Evolutionary conservation across 2,113 vertebrate species (phyloP), one percentile per base, ranked within the genome.

Genomic region (Tinamus guttatus): DNA sequence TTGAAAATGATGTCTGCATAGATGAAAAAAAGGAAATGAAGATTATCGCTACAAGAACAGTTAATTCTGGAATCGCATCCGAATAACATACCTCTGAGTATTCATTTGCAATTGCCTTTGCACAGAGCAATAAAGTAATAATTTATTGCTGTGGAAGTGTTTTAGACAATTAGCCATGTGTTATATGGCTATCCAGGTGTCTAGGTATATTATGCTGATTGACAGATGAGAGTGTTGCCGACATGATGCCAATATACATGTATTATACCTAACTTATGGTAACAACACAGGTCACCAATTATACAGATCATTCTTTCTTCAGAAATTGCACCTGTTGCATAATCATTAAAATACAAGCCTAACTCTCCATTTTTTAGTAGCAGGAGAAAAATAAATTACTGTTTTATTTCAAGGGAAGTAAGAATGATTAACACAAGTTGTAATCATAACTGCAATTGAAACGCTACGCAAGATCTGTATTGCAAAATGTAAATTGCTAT

Each of bases 101-200:
- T 69, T 85, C 38, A 68, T 81, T 71, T 80, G 17, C 52, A 90
- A 67, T 60, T 21, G 47, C 51, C 40, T 86, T 75, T 87, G 16
- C 2, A 8, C 40, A 67, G 77, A 1, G 7, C 21, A 88, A 80
- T 94, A 84, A 69, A 49, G 54, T 45, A 68, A 36, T 52, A 89
- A 14, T 51, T 78, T 81, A 86, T 67, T 34, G 28, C n/a, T 36
- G 0, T 28, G 40, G 68, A 51, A 87, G 70, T n/a, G 51, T 83
- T 94, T 83, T 76, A 91, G 25, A 20, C 36, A 96, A 85, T 95
- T 96, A 90, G 51, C 49, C 41, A 62, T 5, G 7, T 79, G 38
- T 67, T 84, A 40, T 56, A 41, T 36, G 30, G 32, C 40, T 86
- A 68, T n/a, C 38, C 92, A 90, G 81, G 71, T 93, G 86, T 73